Evolutionary conservation across 2,888 invertebrate species (phyloP).

Genomic region (Patella caerulea): DNA sequence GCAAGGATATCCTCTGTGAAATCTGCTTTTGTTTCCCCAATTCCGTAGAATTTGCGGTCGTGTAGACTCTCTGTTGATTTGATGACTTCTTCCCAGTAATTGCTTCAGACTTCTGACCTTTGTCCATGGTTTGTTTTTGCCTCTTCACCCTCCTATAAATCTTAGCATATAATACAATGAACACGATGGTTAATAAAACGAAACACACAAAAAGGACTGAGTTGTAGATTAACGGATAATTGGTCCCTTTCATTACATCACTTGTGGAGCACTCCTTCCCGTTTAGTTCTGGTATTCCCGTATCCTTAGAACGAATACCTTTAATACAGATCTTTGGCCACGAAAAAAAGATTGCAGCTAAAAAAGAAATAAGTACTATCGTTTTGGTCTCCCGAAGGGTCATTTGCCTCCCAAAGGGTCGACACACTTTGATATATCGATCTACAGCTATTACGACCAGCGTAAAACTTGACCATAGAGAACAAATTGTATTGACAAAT

Average conservation of each 20-base stretch:
- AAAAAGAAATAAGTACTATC: slow-evolving; percentile 40
- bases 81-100: not conserved
- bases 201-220: slow-evolving; percentile 44
- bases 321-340: slow-evolving; percentile 51
- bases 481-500: slow-evolving; percentile 48
- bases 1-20: not conserved
- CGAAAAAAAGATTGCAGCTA: slow-evolving; percentile 44
- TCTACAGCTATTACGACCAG: slow-evolving; percentile 54
- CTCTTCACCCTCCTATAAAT: slow-evolving; percentile 39
- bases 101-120: slow-evolving; percentile 11
- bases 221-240: slow-evolving; percentile 48
- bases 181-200: slow-evolving; percentile 32
- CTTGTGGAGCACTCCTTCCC: slow-evolving; percentile 56
- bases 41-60: not conserved
- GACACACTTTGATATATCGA: slow-evolving; percentile 54
- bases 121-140: slow-evolving; percentile 12
- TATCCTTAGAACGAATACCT: slow-evolving; percentile 42
- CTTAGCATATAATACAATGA: slow-evolving; percentile 45
- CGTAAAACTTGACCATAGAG: slow-evolving; percentile 52
- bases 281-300: slow-evolving; percentile 34
- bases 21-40: not conserved
- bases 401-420: slow-evolving; percentile 50
- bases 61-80: not conserved
- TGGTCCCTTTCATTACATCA: slow-evolving; percentile 36
- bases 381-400: slow-evolving; percentile 41